phyloP scores from a whole-genome alignment of 2,113 vertebrate genomes.

The Heterotis niloticus region DNA sequence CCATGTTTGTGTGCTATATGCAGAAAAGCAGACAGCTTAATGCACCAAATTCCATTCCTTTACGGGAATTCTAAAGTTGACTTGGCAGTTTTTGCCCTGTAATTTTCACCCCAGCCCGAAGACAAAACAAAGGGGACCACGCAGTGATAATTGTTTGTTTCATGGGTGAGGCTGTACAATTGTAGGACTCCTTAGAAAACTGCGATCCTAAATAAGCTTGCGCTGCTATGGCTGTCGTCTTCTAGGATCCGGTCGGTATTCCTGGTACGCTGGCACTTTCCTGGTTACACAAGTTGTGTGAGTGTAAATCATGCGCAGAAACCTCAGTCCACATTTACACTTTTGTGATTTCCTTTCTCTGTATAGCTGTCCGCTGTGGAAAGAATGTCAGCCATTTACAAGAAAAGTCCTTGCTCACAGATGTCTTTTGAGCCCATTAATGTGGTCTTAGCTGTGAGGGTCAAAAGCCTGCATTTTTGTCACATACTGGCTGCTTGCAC shows the following conservation, averaged over 20 bases:
- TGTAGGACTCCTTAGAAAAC: not conserved
- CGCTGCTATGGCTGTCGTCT: not conserved
- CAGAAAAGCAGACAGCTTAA: not conserved
- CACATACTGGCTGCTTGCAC: not conserved
- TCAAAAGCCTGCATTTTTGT: not conserved
- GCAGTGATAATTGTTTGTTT: not conserved
- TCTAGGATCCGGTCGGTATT: not conserved
- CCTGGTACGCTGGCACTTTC: not conserved
- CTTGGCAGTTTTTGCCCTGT: not conserved
- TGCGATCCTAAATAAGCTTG: not conserved
- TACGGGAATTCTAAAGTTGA: not conserved
- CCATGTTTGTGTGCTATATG: not conserved
- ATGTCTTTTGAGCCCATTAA: not conserved
- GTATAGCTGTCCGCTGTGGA: not conserved
- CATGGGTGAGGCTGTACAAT: not conserved
- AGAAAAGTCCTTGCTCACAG: not conserved
- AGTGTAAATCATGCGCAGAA: not conserved
- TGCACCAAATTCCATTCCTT: not conserved
- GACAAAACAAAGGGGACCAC: not conserved
- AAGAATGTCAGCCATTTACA: not conserved
- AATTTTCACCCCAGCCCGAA: conserved; percentile 1
- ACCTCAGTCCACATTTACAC: not conserved
- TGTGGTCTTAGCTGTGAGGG: not conserved
- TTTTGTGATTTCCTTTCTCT: not conserved
- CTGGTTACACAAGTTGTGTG: too few relatives aligned